These are phyloP conservation scores for Carassius gibelio DNA, from an alignment of 2,113 vertebrate genomes.

Conservation along the genomic window DNA sequence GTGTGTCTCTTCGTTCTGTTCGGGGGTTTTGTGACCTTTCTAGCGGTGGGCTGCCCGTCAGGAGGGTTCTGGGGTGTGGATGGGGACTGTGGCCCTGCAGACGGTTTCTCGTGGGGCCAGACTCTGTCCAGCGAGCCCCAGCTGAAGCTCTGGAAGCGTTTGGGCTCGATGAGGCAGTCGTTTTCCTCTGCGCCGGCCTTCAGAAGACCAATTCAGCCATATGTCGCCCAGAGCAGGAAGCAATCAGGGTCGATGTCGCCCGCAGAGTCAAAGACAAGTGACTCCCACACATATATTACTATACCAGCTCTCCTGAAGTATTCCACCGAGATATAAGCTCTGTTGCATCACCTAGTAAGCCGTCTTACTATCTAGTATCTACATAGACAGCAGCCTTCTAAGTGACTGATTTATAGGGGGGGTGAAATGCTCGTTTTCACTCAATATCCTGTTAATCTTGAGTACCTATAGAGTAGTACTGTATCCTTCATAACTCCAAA, in stretches of 20 bases:
- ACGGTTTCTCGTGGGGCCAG: slow-evolving; percentile 73
- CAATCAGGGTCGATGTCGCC: slow-evolving; percentile 19
- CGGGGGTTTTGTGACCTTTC: slow-evolving; percentile 79
- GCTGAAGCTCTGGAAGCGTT: slow-evolving; percentile 88
- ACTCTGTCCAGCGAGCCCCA: slow-evolving; percentile 82
- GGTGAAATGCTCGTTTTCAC: no score
- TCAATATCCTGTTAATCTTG: no score
- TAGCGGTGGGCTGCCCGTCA: slow-evolving; percentile 78
- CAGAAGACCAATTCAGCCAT: slow-evolving; percentile 60
- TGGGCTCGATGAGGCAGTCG: slow-evolving; percentile 85
- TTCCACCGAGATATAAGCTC: slow-evolving; percentile 86
- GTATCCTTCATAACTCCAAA: no score
- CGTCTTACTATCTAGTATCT: background rate
- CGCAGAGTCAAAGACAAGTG: slow-evolving; percentile 41
- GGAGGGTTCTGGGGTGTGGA: slow-evolving; percentile 61
- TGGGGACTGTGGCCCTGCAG: background rate
- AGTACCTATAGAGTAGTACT: no score
- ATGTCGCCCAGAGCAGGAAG: background rate
- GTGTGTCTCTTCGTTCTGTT: slow-evolving; percentile 85
- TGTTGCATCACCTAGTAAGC: background rate
- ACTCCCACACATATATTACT: slow-evolving; percentile 59
- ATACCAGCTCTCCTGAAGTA: slow-evolving; percentile 75
- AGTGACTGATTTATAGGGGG: background rate
- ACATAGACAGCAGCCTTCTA: background rate
- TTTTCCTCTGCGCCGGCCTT: slow-evolving; percentile 72